Evolutionary conservation across 2,113 vertebrate species (phyloP), one percentile per base, ranked within the genome.

Genomic region (Neodon shergylaensis): DNA sequence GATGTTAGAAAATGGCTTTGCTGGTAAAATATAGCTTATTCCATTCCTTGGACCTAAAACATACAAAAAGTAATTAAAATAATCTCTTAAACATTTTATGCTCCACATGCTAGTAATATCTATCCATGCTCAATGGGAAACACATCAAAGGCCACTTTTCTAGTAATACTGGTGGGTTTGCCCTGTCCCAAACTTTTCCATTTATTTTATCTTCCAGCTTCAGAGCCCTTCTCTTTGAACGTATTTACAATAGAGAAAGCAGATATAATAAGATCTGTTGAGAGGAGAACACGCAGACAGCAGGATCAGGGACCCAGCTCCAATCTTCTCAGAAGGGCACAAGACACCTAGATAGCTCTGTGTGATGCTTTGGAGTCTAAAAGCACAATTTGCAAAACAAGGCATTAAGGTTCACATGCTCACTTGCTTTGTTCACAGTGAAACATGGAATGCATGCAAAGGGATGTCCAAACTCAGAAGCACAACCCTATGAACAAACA

Each of bases 21-120:
- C 39, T 74, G 7, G 83, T 74, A 66, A 93, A 94, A 97, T 58
- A 92, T 44, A 33, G 39, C 17, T 76, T 68, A 65, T 90, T 95
- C 76, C 68, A 83, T 95, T 83, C 17, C 70, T 94, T 81, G n/a
- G 36, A 92, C 42, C 81, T 52, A 79, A 16, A 65, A 92, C 65
- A 77, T 33, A 82, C 36, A 82, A 95, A 95, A 93, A 66, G 70
- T 72, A 36, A 94, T 85, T 85, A 70, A 88, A 94, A 92, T 61
- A 89, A 70, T 89, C 68, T 94, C 42, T 65, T 90, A 44, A 54
- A 31, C n/a, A 52, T 76, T 79, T 31, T 39, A 88, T 76, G 42
- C 36, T 92, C 79, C 66, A 74, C 31, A 87, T 58, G 28, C 42
- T 66, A 74, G 47, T 74, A 17, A 28, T 66, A 24, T 92, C 84